Conservation (phyloP, 2,888 invertebrate genomes). For the Euclidia mi region DNA sequence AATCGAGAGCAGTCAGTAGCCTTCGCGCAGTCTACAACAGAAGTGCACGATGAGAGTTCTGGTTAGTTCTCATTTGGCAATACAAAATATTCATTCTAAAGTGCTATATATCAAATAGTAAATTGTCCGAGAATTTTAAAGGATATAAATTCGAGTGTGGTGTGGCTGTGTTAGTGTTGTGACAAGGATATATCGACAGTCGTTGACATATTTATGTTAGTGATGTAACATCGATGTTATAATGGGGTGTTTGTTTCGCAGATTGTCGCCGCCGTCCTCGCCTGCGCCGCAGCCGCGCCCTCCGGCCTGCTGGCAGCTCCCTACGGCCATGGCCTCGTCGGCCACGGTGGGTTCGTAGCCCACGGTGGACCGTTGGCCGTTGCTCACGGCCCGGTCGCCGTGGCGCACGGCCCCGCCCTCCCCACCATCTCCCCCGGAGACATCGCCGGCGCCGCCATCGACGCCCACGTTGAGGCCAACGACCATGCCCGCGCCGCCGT, state of each 20-base stretch:
- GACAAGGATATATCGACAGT: constrained; percentile 33
- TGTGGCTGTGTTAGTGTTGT: constrained; percentile 56
- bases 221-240: constrained; percentile 48
- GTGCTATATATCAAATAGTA: constrained; percentile 25
- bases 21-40: constrained; percentile 88
- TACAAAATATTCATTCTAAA: constrained; percentile 38
- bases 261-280: constrained; percentile 89
- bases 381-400: constrained; percentile 61
- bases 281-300: constrained; percentile 84
- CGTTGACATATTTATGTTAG: constrained; percentile 30
- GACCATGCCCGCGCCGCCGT: constrained; percentile 85
- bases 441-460: constrained; percentile 83
- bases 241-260: constrained; percentile 70
- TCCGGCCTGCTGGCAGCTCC: constrained; percentile 79
- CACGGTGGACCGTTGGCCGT: constrained; percentile 62
- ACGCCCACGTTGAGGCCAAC: constrained; percentile 82
- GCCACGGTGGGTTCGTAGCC: constrained; percentile 60
- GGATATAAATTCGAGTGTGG: constrained; percentile 21
- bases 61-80: constrained; percentile 76
- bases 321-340: constrained; percentile 67
- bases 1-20: constrained; percentile 88
- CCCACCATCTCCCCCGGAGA: constrained; percentile 86
- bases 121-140: constrained; percentile 3
- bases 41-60: constrained; percentile 89
- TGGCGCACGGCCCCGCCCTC: constrained; percentile 68